phyloP scores from a whole-genome alignment of 2,888 invertebrate species.

The Tubulanus polymorphus region DNA sequence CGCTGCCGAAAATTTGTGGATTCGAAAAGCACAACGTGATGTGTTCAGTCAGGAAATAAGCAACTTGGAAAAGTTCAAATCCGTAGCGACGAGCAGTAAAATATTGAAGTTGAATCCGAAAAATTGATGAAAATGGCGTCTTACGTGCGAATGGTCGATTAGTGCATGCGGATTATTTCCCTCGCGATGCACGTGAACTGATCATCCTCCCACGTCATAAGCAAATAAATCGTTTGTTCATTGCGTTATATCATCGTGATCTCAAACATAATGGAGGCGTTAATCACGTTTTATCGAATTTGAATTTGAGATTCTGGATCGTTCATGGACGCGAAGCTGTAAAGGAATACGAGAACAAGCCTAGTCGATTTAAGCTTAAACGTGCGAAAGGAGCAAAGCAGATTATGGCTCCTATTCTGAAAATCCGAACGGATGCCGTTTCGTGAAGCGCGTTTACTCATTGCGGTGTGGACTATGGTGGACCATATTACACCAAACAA shows the following conservation, averaged over 20 bases:
- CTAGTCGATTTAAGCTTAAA: slow-evolving; percentile 1
- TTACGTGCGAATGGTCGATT: background rate
- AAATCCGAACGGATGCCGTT: no score
- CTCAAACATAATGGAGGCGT: no score
- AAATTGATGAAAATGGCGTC: slow-evolving; percentile 5
- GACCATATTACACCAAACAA: slow-evolving; percentile 5
- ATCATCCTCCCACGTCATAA: no score
- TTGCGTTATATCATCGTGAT: no score
- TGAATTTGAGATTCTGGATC: no score
- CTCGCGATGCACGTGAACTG: background rate
- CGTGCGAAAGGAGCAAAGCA: background rate
- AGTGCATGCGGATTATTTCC: slow-evolving; percentile 7
- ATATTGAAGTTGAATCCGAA: slow-evolving; percentile 1
- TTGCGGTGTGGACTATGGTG: slow-evolving; percentile 5
- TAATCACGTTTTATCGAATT: no score
- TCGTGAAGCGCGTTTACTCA: slow-evolving; percentile 7
- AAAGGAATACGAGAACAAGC: slow-evolving; percentile 6
- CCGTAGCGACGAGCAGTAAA: slow-evolving; percentile 1
- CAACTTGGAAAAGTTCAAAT: background rate
- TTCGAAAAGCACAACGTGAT: slow-evolving; percentile 5
- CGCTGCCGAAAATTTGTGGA: background rate
- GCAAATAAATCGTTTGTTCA: no score
- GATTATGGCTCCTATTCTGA: slow-evolving; percentile 12
- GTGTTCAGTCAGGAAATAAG: slow-evolving; percentile 2
- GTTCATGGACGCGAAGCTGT: background rate